Base-by-base conservation (phyloP, 2,113 vertebrate genomes). In the Rhea pennata region DNA sequence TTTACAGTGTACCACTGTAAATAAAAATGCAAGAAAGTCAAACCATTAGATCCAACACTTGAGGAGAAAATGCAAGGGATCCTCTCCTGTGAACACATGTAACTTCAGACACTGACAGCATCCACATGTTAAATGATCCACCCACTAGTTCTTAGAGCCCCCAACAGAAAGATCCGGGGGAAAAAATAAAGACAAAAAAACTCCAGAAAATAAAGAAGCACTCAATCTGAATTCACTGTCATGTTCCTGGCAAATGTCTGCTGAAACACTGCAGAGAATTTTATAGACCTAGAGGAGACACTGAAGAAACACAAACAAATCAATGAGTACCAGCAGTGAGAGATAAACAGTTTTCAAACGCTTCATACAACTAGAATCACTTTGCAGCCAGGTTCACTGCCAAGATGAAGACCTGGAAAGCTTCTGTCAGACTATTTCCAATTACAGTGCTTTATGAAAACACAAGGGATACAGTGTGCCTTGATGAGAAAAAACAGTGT, bases 281-380 rank as follows among this genome's bases (percentile, higher is more conserved):
- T 98, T 98, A 98, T 53, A 95, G 91, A 91, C 62, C 56, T 94
- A 84, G 83, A 74, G 86, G 95, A 97, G 96, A 89, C 90, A 83
- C 84, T 72, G 94, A 91, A 66, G 86, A 97, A 97, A 96, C 56
- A 97, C 95, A 98, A 97, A 98, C 97, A 97, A 96, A 96, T 96
- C 97, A 96, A 53, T 84, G 96, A 84, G 80, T 95, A 94, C 93
- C 90, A 97, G 88, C 92, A 90, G 74, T 12, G 73, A 96, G 96
- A 97, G 95, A 97, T 95, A 98, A 97, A 97, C 96, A 97, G 87
- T 96, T 97, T 97, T 96, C 96, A 96, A 97, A 97, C 81, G 90
- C 92, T 95, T 88, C n/a, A 19, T 79, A 88, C 80, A 92, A 88
- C 89, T 48, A 93, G 91, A 94, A 96, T 59, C 84, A 93, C 90